Base-by-base conservation (phyloP, 1,140 invertebrate species). In the Platyscapa corneri region DNA sequence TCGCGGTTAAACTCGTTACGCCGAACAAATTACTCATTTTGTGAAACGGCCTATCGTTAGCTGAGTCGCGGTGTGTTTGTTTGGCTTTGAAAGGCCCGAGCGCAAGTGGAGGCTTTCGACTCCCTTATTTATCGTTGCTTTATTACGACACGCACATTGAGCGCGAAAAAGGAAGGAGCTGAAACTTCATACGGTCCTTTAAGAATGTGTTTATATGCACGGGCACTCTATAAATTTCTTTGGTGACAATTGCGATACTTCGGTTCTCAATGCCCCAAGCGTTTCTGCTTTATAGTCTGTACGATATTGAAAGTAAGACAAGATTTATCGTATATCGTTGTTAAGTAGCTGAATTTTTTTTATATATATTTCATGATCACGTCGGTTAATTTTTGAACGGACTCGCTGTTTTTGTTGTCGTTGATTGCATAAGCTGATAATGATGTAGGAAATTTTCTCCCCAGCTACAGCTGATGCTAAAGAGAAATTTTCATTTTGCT, bases 1-100 rank as follows among this genome's bases (percentile, higher is more conserved):
- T 37, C 49, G 76, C 76, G 85, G 85, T 88, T 87, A 86, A 86
- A 83, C 81, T 86, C 84, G 84, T 88, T 87, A 87, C 86, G 74
- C 82, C 56, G 74, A 37, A 34, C 79, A 86, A 82, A 86, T 86
- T 86, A 86, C 80, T 86, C 84, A 82, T 86, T 86, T 86, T 72
- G 64, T 60, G 64, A 82, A 85, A 85, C 77, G 78, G 70, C 64
- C 70, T 46, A 74, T 60, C 77, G 46, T 74, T 53, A n/a, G 30
- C 32, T 30, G 18, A 16, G 37, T 39, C 60, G 42, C 20, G 46
- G 32, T 56, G 37, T 39, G 74, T 49, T 83, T 83, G 82, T 74
- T 72, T 42, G 70, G 81, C 27, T 76, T 76, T 83, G 10, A 49
- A 81, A 70, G 23, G 49, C 46, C 6, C 46, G 23, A 23, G 32